Conservation (phyloP, 2,113 vertebrate genomes). For the Pao palembangensis region DNA sequence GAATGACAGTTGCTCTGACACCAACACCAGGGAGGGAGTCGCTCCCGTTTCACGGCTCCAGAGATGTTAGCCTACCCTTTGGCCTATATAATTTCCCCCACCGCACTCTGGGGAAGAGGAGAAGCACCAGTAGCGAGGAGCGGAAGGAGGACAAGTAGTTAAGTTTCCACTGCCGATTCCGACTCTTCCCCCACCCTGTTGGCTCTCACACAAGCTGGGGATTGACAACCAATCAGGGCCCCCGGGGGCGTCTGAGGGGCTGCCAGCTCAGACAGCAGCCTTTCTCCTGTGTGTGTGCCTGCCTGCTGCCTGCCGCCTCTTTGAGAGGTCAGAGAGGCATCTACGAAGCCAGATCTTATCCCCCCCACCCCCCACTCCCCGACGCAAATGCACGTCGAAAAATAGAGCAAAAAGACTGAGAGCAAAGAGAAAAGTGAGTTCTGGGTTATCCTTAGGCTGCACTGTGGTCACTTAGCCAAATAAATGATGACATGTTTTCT, state of each 20-base stretch:
- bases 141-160: slow-evolving; percentile 60
- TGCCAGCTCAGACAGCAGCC: slow-evolving; percentile 57
- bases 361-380: slow-evolving; percentile 1
- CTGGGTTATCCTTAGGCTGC: too few relatives aligned
- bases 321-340: slow-evolving; percentile 39
- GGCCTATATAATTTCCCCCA: slow-evolving; percentile 67
- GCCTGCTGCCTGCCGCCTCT: slow-evolving; percentile 46
- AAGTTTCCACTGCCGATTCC: slow-evolving; percentile 65
- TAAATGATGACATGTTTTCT: too few relatives aligned
- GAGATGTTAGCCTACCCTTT: slow-evolving; percentile 72
- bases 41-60: slow-evolving; percentile 52
- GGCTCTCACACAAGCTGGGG: slow-evolving; percentile 58
- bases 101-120: slow-evolving; percentile 24
- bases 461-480: too few relatives aligned
- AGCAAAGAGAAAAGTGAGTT: not conserved
- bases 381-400: slow-evolving; percentile 2
- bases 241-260: slow-evolving; percentile 46
- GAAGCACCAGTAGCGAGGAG: not conserved
- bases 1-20: slow-evolving; percentile 46
- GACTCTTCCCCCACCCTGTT: slow-evolving; percentile 60
- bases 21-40: slow-evolving; percentile 24
- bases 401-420: not conserved
- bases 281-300: slow-evolving; percentile 24
- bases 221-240: slow-evolving; percentile 62
- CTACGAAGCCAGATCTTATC: slow-evolving; percentile 14